Conservation (phyloP, 2,113 vertebrate genomes). For the Nibea coibor region DNA sequence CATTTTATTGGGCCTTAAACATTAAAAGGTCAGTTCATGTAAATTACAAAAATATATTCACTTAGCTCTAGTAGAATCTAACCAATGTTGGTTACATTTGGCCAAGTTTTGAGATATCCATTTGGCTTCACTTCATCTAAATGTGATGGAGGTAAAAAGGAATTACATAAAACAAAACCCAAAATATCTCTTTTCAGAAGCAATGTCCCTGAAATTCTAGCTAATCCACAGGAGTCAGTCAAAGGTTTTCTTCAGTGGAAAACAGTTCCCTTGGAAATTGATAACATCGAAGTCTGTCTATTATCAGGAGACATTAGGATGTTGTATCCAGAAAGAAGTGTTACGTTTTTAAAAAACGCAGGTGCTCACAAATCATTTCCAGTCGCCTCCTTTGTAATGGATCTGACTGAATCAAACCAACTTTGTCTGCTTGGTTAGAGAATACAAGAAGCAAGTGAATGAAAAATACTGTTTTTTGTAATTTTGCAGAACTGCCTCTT, state of each 20-base stretch:
- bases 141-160: neutral
- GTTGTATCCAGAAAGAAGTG: neutral
- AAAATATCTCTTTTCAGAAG: neutral
- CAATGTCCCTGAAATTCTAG: neutral
- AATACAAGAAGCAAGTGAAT: neutral
- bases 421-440: neutral
- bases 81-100: neutral
- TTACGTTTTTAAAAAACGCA: too few species aligned
- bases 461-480: neutral
- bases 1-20: neutral
- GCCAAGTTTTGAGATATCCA: neutral
- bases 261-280: conserved; percentile 2
- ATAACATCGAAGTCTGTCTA: neutral
- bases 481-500: conserved; percentile 23
- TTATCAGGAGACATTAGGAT: neutral
- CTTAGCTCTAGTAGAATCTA: neutral
- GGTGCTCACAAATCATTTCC: neutral
- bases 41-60: neutral
- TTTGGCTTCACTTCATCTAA: neutral
- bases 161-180: neutral
- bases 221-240: neutral
- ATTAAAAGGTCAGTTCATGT: neutral
- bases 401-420: neutral
- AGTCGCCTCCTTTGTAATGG: neutral
- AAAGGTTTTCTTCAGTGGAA: neutral